Conservation (phyloP, 1,140 invertebrate genomes). For the Tribolium madens region DNA sequence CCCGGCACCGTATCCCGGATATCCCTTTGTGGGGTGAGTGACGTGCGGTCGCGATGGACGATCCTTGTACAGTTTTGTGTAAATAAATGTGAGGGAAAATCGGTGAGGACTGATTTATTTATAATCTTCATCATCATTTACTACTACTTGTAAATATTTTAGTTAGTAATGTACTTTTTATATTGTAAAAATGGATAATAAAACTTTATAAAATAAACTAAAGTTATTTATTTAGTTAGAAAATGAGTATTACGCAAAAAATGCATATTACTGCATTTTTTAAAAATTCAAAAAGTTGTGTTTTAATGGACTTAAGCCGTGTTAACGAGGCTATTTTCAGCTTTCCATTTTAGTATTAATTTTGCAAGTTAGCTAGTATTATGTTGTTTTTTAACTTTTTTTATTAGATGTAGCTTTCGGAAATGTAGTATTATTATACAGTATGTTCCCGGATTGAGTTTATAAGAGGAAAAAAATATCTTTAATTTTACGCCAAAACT, state of each 20-base stretch:
- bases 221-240: no score
- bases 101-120: background rate
- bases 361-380: background rate
- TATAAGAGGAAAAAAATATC: no score
- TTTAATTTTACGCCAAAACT: no score
- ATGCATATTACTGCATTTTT: no score
- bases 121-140: background rate
- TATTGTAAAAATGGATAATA: no score
- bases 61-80: background rate
- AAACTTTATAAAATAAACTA: no score
- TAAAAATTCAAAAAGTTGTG: background rate
- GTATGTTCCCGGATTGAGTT: no score
- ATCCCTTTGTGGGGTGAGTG: slow-evolving; percentile 78
- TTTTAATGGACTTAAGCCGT: background rate
- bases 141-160: background rate
- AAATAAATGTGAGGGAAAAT: background rate
- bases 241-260: no score
- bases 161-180: background rate
- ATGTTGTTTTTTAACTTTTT: background rate
- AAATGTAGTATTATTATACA: no score
- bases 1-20: slow-evolving; percentile 80
- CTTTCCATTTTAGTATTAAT: background rate
- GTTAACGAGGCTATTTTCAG: background rate
- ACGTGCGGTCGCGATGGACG: background rate
- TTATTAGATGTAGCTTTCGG: no score